A percentile compares a stretch with the other conserved stretches of the same genome.
Conservation (phyloP, 2,888 invertebrate genomes). For the Cetonia aurata region DNA sequence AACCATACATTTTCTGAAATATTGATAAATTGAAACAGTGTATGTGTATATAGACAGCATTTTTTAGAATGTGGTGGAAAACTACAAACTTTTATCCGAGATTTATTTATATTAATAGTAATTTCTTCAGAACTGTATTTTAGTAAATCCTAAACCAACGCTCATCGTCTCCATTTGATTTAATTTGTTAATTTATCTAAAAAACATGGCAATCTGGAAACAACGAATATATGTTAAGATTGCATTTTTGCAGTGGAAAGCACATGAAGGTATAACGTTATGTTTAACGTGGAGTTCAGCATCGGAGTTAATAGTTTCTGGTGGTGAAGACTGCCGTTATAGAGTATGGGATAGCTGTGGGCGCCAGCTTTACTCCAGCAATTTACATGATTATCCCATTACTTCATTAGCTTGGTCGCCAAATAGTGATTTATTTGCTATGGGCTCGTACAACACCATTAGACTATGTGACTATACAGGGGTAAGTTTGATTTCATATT, state of each 20-base stretch:
- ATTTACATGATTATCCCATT: conserved; percentile 89
- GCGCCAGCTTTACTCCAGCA: conserved; percentile 87
- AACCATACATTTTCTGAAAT: too few species aligned
- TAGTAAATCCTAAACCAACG: too few species aligned
- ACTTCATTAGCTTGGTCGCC: conserved; percentile 93
- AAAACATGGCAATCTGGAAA: too few species aligned
- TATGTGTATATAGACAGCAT: too few species aligned
- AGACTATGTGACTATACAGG: conserved; percentile 94
- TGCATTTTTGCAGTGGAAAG: conserved; percentile 84
- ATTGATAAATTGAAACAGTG: too few species aligned
- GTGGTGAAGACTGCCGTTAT: conserved; percentile 91
- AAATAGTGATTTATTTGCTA: conserved; percentile 90
- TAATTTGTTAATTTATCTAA: too few species aligned
- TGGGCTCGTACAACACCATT: conserved; percentile 94
- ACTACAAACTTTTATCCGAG: too few species aligned
- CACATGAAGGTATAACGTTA: conserved; percentile 93
- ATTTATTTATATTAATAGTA: too few species aligned
- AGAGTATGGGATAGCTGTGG: conserved; percentile 95
- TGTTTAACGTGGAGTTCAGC: conserved; percentile 96
- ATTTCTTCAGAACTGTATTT: too few species aligned
- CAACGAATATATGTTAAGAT: too few species aligned
- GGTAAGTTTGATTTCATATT: conserved; percentile 69
- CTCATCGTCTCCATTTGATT: too few species aligned
- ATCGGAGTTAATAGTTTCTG: conserved; percentile 92
- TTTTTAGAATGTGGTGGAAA: too few species aligned